Evolutionary conservation across 2,888 invertebrate species (phyloP).

Genomic region (Orthonevra nobilis): DNA sequence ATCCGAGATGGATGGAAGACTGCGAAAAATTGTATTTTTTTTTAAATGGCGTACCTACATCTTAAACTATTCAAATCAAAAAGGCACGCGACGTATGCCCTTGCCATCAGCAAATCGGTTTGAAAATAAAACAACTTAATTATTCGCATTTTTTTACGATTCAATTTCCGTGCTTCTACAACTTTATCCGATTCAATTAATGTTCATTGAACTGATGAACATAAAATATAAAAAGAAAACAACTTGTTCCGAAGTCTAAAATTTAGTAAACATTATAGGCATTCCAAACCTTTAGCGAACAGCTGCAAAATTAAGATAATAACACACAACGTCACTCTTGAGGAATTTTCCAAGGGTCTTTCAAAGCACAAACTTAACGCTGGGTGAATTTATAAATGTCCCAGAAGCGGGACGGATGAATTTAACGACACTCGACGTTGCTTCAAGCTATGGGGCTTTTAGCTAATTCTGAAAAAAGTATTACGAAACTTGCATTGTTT

Average conservation of each 20-base stretch:
- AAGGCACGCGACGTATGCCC: too few species aligned
- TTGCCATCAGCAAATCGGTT: too few species aligned
- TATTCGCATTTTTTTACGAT: neutral
- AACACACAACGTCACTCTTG: neutral
- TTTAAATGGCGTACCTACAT: too few species aligned
- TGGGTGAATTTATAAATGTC: neutral
- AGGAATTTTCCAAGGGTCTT: neutral
- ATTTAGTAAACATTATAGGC: neutral
- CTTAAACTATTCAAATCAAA: too few species aligned
- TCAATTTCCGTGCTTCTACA: neutral
- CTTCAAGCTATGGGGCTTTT: slow-evolving; percentile 2
- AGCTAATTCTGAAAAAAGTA: neutral
- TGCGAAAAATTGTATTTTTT: too few species aligned
- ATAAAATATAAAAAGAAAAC: neutral
- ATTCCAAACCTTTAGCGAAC: too few species aligned
- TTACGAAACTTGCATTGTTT: slow-evolving; percentile 10
- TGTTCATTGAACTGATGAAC: neutral
- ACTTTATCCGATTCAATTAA: neutral
- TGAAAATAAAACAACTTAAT: too few species aligned
- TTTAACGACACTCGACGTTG: neutral
- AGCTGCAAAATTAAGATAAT: slow-evolving; percentile 7
- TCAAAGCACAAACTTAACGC: slow-evolving; percentile 9
- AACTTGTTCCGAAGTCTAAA: neutral
- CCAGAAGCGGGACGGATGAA: neutral
- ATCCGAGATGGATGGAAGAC: too few species aligned